Base-by-base conservation (phyloP, 1,140 invertebrate species). In the Papilio helenus region DNA sequence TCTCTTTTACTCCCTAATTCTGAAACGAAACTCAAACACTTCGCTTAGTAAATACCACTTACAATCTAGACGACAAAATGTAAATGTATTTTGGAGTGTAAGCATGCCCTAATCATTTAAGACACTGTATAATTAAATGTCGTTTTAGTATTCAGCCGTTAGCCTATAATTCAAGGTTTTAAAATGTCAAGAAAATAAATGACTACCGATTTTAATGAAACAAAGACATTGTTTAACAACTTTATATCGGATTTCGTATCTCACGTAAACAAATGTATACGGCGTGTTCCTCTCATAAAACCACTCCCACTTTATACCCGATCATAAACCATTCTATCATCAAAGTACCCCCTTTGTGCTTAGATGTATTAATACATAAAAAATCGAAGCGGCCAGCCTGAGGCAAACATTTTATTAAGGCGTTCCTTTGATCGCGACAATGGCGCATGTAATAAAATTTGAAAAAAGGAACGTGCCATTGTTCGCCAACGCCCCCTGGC, bases 391-490 rank as follows among this genome's bases (percentile, higher is more conserved):
- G 80, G 79, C 46, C 49, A 5, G 85, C 83, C 86, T 76, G 74
- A 80, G 79, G 84, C 85, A 84, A 76, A 81, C 81, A 83, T 85
- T 89, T 89, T 90, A 90, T 89, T 87, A 84, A 86, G 74, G 79
- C 79, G 79, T 80, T 82, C 82, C 83, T 85, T 86, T 88, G 86
- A 89, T 89, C 88, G 85, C 85, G 78, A 87, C 88, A 87, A 88
- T 86, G 83, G 85, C 80, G 78, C 65, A 55, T 79, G 88, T 86
- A 89, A 89, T 87, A 90, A 90, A 89, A 89, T 85, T 89, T 87
- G 71, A 83, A 88, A 89, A 88, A 86, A 80, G 80, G 82, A 89
- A 85, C 81, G 83, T 83, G 79, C 83, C 79, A 84, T 88, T 90
- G 86, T 86, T 82, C 76, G 44, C 16, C 79, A 79, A 72, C 82